Evolutionary conservation across 2,888 invertebrate species (phyloP), one percentile per base, ranked within the genome.

Genomic region (Blera fallax): DNA sequence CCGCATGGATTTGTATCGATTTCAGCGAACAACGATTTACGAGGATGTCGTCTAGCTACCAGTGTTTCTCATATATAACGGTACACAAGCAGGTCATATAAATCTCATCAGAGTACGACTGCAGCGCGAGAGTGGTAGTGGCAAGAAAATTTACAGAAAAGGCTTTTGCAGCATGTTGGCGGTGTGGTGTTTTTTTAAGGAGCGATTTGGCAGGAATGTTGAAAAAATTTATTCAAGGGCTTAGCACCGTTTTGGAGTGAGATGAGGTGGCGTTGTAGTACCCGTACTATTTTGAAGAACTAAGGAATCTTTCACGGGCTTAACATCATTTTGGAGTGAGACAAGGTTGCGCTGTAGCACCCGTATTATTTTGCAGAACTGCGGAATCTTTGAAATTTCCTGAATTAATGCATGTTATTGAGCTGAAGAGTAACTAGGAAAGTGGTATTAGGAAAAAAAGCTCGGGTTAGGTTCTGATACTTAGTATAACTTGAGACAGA

Each of bases 1-100:
- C 79, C 83, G 40, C 84, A 80, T 76, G 84, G 84, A 84, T 84
- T 84, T 84, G 84, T 84, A 84, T 84, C 84, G 84, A 84, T 84
- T 84, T 84, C 84, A 84, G 70, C 84, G 70, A 62, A 72, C 65
- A 24, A 76, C 64, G 70, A 85, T 85, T 85, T 85, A 85, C 76
- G 85, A 72, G 65, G 37, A 81, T 77, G 72, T 81, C 72, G 85
- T 81, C 76, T 77, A 60, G 76, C 85, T 85, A 81, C 81, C 67
- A 65, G 81, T 67, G 81, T 81, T 81, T 62, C 58, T n/a, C 64
- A 56, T 56, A 40, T 56, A 65, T 24, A 65, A 40, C 40, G 0
- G 14, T 54, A 48, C 16, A 34, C 48, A 40, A 29, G 8, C n/a
- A 43, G 32, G 24, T 24, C 24, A 58, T 52, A 43, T 79, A 70